phyloP scores from a whole-genome alignment of 2,888 invertebrate species.

The Ectemnius continuus region DNA sequence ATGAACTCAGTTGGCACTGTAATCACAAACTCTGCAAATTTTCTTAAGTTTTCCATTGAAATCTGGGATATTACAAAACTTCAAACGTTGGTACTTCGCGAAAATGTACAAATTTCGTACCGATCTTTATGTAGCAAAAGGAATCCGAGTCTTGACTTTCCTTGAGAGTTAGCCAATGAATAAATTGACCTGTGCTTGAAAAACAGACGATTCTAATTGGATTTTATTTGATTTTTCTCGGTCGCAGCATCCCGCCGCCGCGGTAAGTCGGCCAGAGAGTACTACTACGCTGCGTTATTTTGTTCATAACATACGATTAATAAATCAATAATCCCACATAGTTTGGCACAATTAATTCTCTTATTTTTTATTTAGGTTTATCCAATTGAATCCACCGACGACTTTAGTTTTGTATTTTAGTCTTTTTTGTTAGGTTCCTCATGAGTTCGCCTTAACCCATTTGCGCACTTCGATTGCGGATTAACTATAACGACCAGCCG shows the following conservation, averaged over 20 bases:
- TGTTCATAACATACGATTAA: conserved; percentile 16
- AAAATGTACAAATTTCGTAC: neutral
- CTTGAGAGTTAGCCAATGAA: no score
- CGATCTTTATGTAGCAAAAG: no score
- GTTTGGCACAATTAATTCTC: conserved; percentile 39
- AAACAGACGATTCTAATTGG: conserved; percentile 63
- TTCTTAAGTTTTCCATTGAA: no score
- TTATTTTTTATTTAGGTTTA: conserved; percentile 11
- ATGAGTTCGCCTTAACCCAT: conserved; percentile 30
- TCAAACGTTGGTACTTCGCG: neutral
- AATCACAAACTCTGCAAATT: no score
- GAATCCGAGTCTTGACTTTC: no score
- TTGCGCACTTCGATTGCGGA: conserved; percentile 13
- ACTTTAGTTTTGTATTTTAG: neutral
- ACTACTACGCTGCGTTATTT: conserved; percentile 32
- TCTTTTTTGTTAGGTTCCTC: conserved; percentile 16
- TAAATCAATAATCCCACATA: conserved; percentile 19
- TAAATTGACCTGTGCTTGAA: neutral
- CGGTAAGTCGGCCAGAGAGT: conserved; percentile 82
- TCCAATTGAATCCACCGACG: no score
- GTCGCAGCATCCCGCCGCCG: conserved; percentile 84
- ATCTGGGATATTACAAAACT: no score
- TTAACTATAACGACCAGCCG: conserved; percentile 2
- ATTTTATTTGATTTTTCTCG: conserved; percentile 79
- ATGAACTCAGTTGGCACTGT: no score